A percentile compares a stretch with the other conserved stretches of the same genome.
phyloP scores from a whole-genome alignment of 2,888 invertebrate species.

The Drosophila mulleri region DNA sequence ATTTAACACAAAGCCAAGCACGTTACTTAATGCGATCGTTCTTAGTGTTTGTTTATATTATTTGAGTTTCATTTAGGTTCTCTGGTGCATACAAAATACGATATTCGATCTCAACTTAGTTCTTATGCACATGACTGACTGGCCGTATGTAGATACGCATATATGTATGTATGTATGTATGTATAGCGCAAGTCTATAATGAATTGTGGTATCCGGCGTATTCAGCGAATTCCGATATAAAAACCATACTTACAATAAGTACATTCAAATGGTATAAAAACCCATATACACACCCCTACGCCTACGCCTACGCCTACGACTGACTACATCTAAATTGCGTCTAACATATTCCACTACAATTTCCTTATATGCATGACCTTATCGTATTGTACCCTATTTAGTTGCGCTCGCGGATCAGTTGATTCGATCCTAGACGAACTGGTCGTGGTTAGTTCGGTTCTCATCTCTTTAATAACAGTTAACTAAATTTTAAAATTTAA shows the following conservation, averaged over 20 bases:
- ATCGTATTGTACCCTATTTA: slow-evolving; percentile 25
- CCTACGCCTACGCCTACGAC: slow-evolving; percentile 42
- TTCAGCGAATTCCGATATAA: slow-evolving; percentile 1
- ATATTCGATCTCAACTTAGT: slow-evolving; percentile 33
- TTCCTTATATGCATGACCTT: slow-evolving; percentile 36
- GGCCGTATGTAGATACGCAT: not conserved
- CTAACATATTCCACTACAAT: slow-evolving; percentile 70
- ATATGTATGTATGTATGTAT: slow-evolving; percentile 5
- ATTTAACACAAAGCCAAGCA: slow-evolving; percentile 85
- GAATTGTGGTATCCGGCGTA: slow-evolving; percentile 20
- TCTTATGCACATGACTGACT: slow-evolving; percentile 16
- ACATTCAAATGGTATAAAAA: slow-evolving; percentile 20
- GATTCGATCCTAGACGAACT: slow-evolving; percentile 9
- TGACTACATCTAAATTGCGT: slow-evolving; percentile 56
- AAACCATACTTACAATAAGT: slow-evolving; percentile 38
- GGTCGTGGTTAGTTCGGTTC: slow-evolving; percentile 28
- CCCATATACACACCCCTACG: slow-evolving; percentile 21
- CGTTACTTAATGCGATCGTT: slow-evolving; percentile 42
- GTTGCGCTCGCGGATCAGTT: slow-evolving; percentile 21
- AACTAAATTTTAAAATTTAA: not conserved
- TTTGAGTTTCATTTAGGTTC: slow-evolving; percentile 42
- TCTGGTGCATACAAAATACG: slow-evolving; percentile 30
- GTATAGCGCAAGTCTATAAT: slow-evolving; percentile 23
- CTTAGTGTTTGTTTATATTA: slow-evolving; percentile 7
- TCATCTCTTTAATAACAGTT: slow-evolving; percentile 27